phyloP scores from a whole-genome alignment of 2,888 invertebrate species.

The Cheilosia impressa region DNA sequence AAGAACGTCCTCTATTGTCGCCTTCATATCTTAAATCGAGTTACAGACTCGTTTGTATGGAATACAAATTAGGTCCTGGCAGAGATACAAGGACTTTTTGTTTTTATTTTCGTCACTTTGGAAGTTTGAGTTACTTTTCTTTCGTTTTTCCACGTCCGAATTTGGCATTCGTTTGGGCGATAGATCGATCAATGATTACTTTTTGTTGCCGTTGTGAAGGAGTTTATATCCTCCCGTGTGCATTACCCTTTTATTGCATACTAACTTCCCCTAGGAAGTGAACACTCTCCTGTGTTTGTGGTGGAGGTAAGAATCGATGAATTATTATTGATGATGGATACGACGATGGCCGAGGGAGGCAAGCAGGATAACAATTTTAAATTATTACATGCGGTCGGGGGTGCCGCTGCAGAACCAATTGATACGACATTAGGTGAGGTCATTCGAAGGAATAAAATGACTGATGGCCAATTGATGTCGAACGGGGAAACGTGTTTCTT shows the following conservation, averaged over 20 bases:
- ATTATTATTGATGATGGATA: background rate
- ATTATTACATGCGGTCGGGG: background rate
- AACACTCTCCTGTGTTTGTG: slow-evolving; percentile 1
- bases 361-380: background rate
- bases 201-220: background rate
- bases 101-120: background rate
- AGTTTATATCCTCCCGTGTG: background rate
- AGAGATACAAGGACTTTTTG: background rate
- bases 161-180: background rate
- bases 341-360: background rate
- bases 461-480: background rate
- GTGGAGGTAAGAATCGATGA: background rate
- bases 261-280: background rate
- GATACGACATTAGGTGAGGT: slow-evolving; percentile 17
- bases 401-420: background rate
- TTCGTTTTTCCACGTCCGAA: background rate
- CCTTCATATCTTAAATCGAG: slow-evolving; percentile 21
- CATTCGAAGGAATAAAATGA: slow-evolving; percentile 4
- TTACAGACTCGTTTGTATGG: slow-evolving; percentile 26
- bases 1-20: background rate
- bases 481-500: background rate
- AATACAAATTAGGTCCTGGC: slow-evolving; percentile 47
- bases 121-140: background rate
- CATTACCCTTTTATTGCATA: slow-evolving; percentile 7
- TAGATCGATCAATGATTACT: slow-evolving; percentile 11